Evolutionary conservation across 2,888 invertebrate genomes (phyloP), one percentile per base, ranked within the genome.

Genomic region (Cephus rjabovi): DNA sequence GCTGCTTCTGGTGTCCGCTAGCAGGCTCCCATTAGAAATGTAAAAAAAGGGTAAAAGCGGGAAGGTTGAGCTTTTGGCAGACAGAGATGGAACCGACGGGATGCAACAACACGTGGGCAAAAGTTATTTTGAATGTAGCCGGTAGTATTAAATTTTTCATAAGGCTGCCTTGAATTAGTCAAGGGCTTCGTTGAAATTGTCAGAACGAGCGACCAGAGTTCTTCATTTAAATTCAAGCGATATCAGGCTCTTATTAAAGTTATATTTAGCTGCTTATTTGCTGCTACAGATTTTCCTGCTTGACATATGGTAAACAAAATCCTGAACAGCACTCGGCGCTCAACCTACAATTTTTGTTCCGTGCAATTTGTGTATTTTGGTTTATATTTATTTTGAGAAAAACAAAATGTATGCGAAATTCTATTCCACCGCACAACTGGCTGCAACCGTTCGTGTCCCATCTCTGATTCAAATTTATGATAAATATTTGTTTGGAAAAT

Each of bases 201-300:
- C 23, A 56, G 56, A 9, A 56, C 23, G 15, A 40, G 15, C 15
- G 40, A 9, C 56, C 4, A 23, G 1, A 23, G 56, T 56, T 56
- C 56, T 56, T 23, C 56, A 30, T 71, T 71, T 71, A 71, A 71
- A 71, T 71, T 31, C 71, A 71, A 31, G 71, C 71, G 71, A 23
- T 15, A 71, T 30, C 30, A 31, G 71, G 30, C 11, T 71, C 71
- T 31, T 34, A 71, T 71, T 71, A 30, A 30, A 34, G 30, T 33
- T 71, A 71, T 30, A 71, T 71, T 15, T 34, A 71, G 15, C 56
- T 56, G 56, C 56, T 56, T 56, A n/a, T n/a, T n/a, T n/a, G n/a
- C n/a, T n/a, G n/a, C n/a, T n/a, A n/a, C n/a, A n/a, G 9, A 23
- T 56, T 56, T 56, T 56, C 23, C 9, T 23, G 9, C 9, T 23